Evolutionary conservation across 2,113 vertebrate species (phyloP), one percentile per base, ranked within the genome.

Genomic region (Heloderma charlesbogerti): DNA sequence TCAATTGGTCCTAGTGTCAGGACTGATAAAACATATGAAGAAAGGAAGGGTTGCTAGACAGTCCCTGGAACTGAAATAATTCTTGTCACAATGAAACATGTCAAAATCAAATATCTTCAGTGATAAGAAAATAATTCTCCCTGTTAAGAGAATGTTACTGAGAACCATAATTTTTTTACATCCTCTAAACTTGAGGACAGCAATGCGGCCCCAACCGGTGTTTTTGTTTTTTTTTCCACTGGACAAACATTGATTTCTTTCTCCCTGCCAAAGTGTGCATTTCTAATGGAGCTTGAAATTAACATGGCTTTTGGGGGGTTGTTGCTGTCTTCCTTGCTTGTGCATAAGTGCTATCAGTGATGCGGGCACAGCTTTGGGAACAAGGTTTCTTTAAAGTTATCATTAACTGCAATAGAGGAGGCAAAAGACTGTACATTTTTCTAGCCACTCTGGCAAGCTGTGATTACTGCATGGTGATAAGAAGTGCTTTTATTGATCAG

Each of bases 231-330:
- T 92, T 89, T 92, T 79, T 63, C 93, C 88, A 87, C 90, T 94
- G 96, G 95, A 94, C 95, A 95, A 95, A 96, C 93, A 97, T 96
- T 96, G 96, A 97, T 97, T 97, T 96, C 25, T 80, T 95, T 95
- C 94, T 95, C 92, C 77, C 89, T 94, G 89, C 92, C 93, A 94
- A 93, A 92, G n/a, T 92, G 91, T 92, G 89, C 93, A 91, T 95
- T 96, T 96, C 96, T 96, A 97, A 97, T 97, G 95, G 94, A 95
- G 94, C 96, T 95, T 96, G 96, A 96, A 97, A 96, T 96, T 94
- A 96, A 96, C 95, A 95, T 54, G 83, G 71, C 43, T 94, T 85
- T 95, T 88, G 82, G 66, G 84, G 86, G 45, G 90, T 90, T 92
- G 93, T 94, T 96, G 93, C 94, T 96, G 95, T 91, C 91, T 88